Percentiles rank a stretch among this genome's conserved stretches.
Conservation (phyloP, 2,797 vertebrate genomes). For the Coluber constrictor region DNA sequence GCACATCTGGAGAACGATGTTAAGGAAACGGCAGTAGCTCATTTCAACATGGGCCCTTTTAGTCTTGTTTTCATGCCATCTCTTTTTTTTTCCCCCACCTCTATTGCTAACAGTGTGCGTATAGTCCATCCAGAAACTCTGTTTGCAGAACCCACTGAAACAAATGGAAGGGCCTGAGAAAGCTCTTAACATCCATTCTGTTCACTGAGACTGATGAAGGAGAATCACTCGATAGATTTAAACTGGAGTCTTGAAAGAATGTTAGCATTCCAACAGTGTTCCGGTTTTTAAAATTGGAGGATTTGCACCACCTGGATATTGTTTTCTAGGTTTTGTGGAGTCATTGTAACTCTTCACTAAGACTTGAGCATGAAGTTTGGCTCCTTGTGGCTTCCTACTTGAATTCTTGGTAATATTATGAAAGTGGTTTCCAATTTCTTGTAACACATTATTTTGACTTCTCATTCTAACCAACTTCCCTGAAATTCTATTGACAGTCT, state of each 20-base stretch:
- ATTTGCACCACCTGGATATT: not conserved
- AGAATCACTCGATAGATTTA: not conserved
- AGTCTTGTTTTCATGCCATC: not conserved
- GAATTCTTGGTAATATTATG: not conserved
- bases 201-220: not conserved
- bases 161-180: not conserved
- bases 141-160: not conserved
- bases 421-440: not conserved
- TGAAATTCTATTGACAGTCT: not conserved
- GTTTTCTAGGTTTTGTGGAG: not conserved
- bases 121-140: too few relatives aligned
- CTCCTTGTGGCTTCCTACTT: not conserved
- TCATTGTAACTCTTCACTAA: not conserved
- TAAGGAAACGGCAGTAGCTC: not conserved
- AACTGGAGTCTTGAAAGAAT: not conserved
- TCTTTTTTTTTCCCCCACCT: too few relatives aligned
- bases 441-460: not conserved
- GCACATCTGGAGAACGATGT: not conserved
- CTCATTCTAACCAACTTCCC: not conserved
- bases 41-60: not conserved
- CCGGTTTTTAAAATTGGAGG: not conserved
- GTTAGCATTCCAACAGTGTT: not conserved
- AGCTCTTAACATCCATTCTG: not conserved
- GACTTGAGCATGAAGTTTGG: not conserved
- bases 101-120: not conserved